Conservation (phyloP, 2,113 vertebrate species). For the Xenopus laevis region DNA sequence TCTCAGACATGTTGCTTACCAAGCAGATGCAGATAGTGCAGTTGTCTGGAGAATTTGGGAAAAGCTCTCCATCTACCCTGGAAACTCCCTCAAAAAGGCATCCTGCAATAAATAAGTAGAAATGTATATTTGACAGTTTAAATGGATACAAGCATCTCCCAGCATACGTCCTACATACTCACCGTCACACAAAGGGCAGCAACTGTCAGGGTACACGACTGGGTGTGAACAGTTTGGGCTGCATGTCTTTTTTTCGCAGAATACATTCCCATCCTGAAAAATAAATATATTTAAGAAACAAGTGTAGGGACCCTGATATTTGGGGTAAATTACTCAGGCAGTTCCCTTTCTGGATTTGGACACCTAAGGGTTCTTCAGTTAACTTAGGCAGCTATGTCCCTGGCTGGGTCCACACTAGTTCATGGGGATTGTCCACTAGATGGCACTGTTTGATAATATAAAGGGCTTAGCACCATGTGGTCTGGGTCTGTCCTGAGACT, state of each 20-base stretch:
- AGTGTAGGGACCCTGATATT: too few species aligned
- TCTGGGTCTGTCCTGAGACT: too few species aligned
- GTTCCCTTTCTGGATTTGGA: too few species aligned
- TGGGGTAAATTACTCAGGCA: too few species aligned
- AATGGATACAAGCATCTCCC: background rate
- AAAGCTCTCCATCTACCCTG: conserved; percentile 64
- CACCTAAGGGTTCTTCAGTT: too few species aligned
- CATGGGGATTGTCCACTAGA: too few species aligned
- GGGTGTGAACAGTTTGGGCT: conserved; percentile 64
- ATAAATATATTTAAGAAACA: background rate
- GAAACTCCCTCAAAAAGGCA: conserved; percentile 63
- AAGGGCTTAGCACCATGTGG: too few species aligned
- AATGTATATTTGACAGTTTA: background rate
- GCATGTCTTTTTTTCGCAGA: conserved; percentile 57
- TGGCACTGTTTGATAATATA: too few species aligned
- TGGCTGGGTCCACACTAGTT: too few species aligned
- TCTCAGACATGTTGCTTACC: conserved; percentile 54
- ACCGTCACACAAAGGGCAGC: conserved; percentile 67
- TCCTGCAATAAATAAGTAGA: conserved; percentile 52
- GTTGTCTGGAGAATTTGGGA: conserved; percentile 60
- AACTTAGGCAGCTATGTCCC: too few species aligned
- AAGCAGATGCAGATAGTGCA: conserved; percentile 70
- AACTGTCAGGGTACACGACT: conserved; percentile 48
- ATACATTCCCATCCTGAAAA: conserved; percentile 56
- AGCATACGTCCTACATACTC: conserved; percentile 8